Percentiles rank a stretch among this genome's conserved stretches.
phyloP scores from a whole-genome alignment of 2,888 invertebrate species.

The Ectemnius continuus region DNA sequence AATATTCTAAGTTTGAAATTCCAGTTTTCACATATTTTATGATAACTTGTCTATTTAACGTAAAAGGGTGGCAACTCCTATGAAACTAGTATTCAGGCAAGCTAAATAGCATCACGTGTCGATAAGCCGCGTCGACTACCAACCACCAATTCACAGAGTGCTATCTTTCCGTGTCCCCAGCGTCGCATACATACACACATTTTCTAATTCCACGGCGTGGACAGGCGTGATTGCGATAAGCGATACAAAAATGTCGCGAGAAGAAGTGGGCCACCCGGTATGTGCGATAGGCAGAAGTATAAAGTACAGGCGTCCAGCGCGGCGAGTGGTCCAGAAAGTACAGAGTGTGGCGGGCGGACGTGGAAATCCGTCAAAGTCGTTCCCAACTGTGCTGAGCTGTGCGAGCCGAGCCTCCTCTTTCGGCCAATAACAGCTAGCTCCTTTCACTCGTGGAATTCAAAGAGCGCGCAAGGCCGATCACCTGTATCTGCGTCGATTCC shows the following conservation, averaged over 20 bases:
- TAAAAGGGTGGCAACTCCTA: too few relatives aligned
- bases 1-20: too few relatives aligned
- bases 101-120: too few relatives aligned
- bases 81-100: too few relatives aligned
- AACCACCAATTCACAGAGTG: too few relatives aligned
- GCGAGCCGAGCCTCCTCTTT: conserved; percentile 46
- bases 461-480: conserved; percentile 58
- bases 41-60: too few relatives aligned
- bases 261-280: conserved; percentile 8
- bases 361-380: conserved; percentile 29
- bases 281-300: conserved; percentile 44
- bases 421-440: conserved; percentile 51
- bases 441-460: conserved; percentile 69
- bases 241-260: conserved; percentile 19
- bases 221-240: conserved; percentile 6
- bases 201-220: neutral
- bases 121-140: too few relatives aligned
- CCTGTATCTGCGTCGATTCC: conserved; percentile 36
- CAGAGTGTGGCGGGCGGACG: conserved; percentile 14
- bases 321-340: too few relatives aligned
- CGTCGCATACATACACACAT: neutral
- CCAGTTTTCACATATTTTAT: too few relatives aligned
- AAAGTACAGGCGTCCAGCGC: conserved; percentile 21
- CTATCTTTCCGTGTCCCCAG: too few relatives aligned
- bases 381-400: conserved; percentile 25